These are phyloP conservation scores for Pseudococcus viburni DNA, from an alignment of 2,888 invertebrate species.

Conservation along the genomic window DNA sequence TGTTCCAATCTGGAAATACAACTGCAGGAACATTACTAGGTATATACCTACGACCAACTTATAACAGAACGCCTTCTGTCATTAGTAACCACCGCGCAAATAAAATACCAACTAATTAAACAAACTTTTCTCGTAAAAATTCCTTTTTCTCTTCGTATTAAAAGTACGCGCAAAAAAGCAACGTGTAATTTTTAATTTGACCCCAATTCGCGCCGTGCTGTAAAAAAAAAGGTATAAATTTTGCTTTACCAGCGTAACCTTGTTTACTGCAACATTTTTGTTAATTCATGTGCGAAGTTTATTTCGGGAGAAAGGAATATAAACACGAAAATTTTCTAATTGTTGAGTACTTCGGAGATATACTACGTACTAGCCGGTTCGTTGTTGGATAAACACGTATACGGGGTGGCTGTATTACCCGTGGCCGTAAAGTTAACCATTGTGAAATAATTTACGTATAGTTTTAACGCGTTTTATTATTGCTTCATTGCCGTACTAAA, in stretches of 20 bases:
- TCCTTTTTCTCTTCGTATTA: not conserved
- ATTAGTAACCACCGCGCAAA: conserved; percentile 48
- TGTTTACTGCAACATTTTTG: conserved; percentile 32
- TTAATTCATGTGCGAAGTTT: conserved; percentile 47
- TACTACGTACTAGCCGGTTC: not conserved
- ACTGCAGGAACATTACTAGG: not conserved
- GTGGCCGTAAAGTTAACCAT: not conserved
- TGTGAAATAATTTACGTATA: conserved; percentile 13
- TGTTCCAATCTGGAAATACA: conserved; percentile 24
- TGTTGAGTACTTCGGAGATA: not conserved
- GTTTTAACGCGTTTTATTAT: not conserved
- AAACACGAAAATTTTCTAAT: conserved; percentile 25
- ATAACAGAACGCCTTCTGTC: conserved; percentile 22
- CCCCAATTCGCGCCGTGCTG: conserved; percentile 17
- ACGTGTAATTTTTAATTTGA: conserved; percentile 55
- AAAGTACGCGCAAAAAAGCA: conserved; percentile 45
- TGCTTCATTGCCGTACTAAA: not conserved
- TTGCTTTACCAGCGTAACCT: conserved; percentile 33
- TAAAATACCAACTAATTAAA: conserved; percentile 55
- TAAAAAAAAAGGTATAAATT: conserved; percentile 23
- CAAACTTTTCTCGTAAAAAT: conserved; percentile 55
- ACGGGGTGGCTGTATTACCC: not conserved
- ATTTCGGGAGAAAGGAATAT: conserved; percentile 20
- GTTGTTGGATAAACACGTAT: not conserved
- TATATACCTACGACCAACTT: not conserved